Percentiles rank a stretch among this genome's conserved stretches.
phyloP scores from a whole-genome alignment of 1,140 invertebrate genomes.

The Hylaeus volcanicus region DNA sequence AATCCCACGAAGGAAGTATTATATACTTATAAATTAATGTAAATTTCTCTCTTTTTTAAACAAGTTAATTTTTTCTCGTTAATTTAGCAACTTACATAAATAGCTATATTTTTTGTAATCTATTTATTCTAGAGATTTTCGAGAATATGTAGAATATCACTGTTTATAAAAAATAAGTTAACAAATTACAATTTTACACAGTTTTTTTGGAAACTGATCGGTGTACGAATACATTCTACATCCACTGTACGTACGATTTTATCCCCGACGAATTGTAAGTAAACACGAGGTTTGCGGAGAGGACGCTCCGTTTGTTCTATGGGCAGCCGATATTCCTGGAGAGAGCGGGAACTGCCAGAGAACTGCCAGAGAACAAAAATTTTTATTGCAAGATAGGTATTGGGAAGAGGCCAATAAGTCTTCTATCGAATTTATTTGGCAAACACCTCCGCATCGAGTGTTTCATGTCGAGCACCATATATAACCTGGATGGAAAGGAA shows the following conservation, averaged over 20 bases:
- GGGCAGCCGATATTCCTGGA: slow-evolving; percentile 37
- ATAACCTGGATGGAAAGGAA: slow-evolving; percentile 42
- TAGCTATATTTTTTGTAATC: too few relatives aligned
- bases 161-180: too few relatives aligned
- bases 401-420: slow-evolving; percentile 56
- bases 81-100: too few relatives aligned
- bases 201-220: too few relatives aligned
- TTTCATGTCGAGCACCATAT: slow-evolving; percentile 51
- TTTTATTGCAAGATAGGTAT: slow-evolving; percentile 40
- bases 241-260: neutral
- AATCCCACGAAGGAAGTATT: too few relatives aligned
- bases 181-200: too few relatives aligned
- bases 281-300: slow-evolving; percentile 34
- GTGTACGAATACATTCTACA: too few relatives aligned
- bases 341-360: slow-evolving; percentile 15
- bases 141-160: too few relatives aligned
- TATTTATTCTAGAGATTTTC: too few relatives aligned
- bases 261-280: slow-evolving; percentile 32
- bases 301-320: slow-evolving; percentile 18
- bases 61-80: too few relatives aligned
- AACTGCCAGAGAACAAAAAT: slow-evolving; percentile 50
- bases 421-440: slow-evolving; percentile 60
- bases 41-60: too few relatives aligned
- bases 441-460: slow-evolving; percentile 47
- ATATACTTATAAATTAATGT: too few relatives aligned